Percentiles rank a stretch among this genome's conserved stretches.
Evolutionary conservation across 2,797 vertebrate genomes (phyloP).

Genomic region (Hypotaenidia philippensis): DNA sequence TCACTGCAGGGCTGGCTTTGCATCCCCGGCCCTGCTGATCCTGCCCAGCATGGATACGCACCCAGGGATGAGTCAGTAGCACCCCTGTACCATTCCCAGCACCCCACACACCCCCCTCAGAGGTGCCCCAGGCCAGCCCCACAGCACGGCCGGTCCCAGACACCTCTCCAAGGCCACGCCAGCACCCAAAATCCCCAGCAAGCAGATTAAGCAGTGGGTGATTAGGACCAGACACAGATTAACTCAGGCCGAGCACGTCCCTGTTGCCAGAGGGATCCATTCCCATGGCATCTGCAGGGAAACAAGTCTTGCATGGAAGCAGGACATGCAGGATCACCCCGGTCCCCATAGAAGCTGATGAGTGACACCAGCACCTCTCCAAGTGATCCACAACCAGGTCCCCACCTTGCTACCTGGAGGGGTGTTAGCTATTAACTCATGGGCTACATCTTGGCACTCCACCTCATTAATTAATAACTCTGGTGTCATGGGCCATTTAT

Average conservation of each 20-base stretch:
- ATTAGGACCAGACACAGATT: background rate
- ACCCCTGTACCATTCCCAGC: background rate
- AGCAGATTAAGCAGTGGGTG: background rate
- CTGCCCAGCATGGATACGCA: background rate
- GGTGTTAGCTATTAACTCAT: background rate
- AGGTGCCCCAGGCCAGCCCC: accelerated
- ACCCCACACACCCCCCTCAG: accelerated
- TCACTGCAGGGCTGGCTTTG: background rate
- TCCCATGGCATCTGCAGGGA: accelerated
- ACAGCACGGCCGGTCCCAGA: accelerated
- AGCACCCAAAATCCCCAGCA: background rate
- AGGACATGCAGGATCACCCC: background rate
- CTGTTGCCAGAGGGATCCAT: background rate
- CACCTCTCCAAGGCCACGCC: background rate
- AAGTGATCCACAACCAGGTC: background rate
- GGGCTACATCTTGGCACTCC: background rate
- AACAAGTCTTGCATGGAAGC: background rate
- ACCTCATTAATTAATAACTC: constrained; percentile 50
- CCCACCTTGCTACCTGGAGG: background rate
- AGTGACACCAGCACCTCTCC: accelerated
- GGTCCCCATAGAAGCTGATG: accelerated
- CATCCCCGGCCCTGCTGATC: background rate
- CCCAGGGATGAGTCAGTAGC: background rate
- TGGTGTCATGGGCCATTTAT: constrained; percentile 45
- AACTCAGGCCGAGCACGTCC: background rate